A percentile compares a stretch with the other conserved stretches of the same genome.
phyloP scores from a whole-genome alignment of 2,888 invertebrate species.

The Mythimna impura region DNA sequence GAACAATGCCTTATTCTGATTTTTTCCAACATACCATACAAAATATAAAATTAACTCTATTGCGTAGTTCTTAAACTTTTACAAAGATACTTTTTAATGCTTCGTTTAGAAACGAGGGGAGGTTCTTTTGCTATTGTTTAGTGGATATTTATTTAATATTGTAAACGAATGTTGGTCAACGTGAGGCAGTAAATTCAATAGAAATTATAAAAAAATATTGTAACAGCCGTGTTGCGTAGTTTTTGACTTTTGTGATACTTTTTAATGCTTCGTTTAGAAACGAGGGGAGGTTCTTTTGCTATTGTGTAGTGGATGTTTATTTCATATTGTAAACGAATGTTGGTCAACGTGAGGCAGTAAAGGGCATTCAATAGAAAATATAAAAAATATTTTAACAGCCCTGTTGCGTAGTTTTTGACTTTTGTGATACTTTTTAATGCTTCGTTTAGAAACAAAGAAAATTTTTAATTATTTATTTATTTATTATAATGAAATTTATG shows the following conservation, averaged over 20 bases:
- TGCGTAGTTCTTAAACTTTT: not conserved
- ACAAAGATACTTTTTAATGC: constrained; percentile 2
- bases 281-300: not conserved
- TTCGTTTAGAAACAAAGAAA: constrained; percentile 3
- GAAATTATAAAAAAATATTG: not conserved
- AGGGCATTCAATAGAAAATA: not conserved
- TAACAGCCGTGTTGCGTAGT: not conserved
- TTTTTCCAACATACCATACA: not conserved
- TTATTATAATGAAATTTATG: no score
- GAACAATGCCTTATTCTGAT: not conserved
- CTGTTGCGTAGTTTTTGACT: not conserved
- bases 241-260: not conserved
- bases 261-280: constrained; percentile 6
- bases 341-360: not conserved
- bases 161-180: constrained; percentile 1
- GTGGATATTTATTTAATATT: not conserved
- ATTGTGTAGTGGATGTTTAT: not conserved
- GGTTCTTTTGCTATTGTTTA: not conserved
- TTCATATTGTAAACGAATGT: constrained; percentile 1
- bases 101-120: not conserved
- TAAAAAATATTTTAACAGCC: not conserved
- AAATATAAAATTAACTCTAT: not conserved
- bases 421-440: constrained; percentile 11
- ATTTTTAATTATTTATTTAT: not conserved
- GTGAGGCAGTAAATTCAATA: not conserved